Evolutionary conservation across 1,140 invertebrate genomes (phyloP).

Genomic region (Drosophila azteca): DNA sequence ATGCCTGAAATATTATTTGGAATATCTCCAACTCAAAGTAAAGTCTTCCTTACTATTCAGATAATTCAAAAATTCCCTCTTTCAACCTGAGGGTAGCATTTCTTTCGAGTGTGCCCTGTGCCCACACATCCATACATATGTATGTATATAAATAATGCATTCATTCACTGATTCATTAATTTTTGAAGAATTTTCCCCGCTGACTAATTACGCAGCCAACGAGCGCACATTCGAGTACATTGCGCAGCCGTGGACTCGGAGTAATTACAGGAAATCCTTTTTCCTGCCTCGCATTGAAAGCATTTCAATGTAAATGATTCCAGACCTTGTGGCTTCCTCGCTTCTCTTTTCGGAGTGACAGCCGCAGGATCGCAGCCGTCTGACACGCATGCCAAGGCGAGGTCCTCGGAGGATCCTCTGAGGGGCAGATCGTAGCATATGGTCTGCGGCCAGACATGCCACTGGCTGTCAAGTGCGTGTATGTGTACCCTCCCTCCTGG

Average conservation of each 20-base stretch:
- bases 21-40: no score
- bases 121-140: constrained; percentile 41
- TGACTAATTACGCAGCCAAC: constrained; percentile 63
- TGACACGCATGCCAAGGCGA: constrained; percentile 40
- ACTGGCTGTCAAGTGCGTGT: constrained; percentile 40
- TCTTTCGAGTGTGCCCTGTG: no score
- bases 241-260: constrained; percentile 26
- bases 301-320: constrained; percentile 27
- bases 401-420: constrained; percentile 17
- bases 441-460: constrained; percentile 29
- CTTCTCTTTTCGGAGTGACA: constrained; percentile 33
- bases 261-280: constrained; percentile 78
- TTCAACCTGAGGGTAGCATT: no score
- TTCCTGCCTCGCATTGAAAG: constrained; percentile 52
- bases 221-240: no score
- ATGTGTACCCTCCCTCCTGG: not conserved
- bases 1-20: no score
- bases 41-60: no score
- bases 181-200: not conserved
- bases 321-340: constrained; percentile 30
- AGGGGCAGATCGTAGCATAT: constrained; percentile 43
- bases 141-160: constrained; percentile 49
- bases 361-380: constrained; percentile 18
- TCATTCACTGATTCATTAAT: constrained; percentile 39
- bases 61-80: no score